phyloP scores from a whole-genome alignment of 2,888 invertebrate genomes.

The Pterostichus madidus region DNA sequence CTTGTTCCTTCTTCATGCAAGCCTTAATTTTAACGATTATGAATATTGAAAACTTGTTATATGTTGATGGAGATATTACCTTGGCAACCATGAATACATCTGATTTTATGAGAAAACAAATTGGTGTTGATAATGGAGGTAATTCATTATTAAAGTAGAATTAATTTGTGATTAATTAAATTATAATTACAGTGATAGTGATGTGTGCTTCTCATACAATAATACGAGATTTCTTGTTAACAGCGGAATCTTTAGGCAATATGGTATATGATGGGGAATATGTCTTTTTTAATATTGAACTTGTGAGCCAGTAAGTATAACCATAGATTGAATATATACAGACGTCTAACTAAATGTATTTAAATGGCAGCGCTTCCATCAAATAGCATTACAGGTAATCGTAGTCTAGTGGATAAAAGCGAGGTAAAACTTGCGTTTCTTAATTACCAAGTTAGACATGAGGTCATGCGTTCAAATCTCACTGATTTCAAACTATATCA shows the following conservation, averaged over 20 bases:
- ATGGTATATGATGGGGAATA: conserved; percentile 99
- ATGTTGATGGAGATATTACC: conserved; percentile 82
- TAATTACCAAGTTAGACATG: too few relatives aligned
- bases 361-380: too few relatives aligned
- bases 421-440: too few relatives aligned
- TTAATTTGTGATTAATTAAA: neutral
- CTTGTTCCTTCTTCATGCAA: conserved; percentile 88
- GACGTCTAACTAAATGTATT: too few relatives aligned
- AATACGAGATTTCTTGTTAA: conserved; percentile 94
- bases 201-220: conserved; percentile 94
- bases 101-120: conserved; percentile 83
- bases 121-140: conserved; percentile 86
- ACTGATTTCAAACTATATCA: too few relatives aligned
- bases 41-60: conserved; percentile 76
- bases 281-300: conserved; percentile 98
- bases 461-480: too few relatives aligned
- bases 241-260: conserved; percentile 91
- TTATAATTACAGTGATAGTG: conserved; percentile 90
- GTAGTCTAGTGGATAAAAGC: too few relatives aligned
- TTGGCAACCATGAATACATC: conserved; percentile 79
- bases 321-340: too few relatives aligned
- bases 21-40: conserved; percentile 83
- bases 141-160: conserved; percentile 72
- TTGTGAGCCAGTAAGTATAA: conserved; percentile 92
- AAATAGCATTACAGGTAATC: too few relatives aligned